Percentiles rank a stretch among this genome's conserved stretches.
phyloP scores from a whole-genome alignment of 2,113 vertebrate genomes.

The Malurus elegans region DNA sequence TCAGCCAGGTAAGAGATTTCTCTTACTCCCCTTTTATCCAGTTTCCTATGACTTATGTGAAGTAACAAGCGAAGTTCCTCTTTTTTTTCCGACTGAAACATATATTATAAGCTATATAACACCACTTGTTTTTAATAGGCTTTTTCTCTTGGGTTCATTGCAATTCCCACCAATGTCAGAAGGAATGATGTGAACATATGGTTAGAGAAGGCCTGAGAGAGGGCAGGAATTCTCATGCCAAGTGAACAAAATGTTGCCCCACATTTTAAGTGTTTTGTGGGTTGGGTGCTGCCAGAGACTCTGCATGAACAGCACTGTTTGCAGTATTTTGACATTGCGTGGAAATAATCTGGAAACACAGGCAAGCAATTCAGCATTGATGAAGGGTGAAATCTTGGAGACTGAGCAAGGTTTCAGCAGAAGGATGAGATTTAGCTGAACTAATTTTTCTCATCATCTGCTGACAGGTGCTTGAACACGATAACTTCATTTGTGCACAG shows the following conservation, averaged over 20 bases:
- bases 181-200: slow-evolving; percentile 56
- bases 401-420: not conserved
- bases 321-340: slow-evolving; percentile 28
- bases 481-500: not conserved
- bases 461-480: not conserved
- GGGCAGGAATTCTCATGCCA: slow-evolving; percentile 20
- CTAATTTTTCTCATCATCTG: not conserved
- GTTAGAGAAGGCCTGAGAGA: slow-evolving; percentile 32
- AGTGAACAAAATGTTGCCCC: slow-evolving; percentile 9
- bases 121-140: not conserved
- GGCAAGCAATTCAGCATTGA: not conserved
- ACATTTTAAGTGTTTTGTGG: not conserved
- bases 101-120: not conserved
- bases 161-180: slow-evolving; percentile 31
- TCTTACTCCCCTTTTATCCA: not conserved
- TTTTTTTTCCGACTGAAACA: not conserved
- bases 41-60: not conserved
- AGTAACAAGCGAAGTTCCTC: not conserved
- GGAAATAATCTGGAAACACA: not conserved
- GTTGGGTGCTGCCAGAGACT: not conserved
- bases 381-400: not conserved
- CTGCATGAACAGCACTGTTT: not conserved
- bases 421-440: not conserved
- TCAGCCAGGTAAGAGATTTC: not conserved
- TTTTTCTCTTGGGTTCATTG: not conserved